Evolutionary conservation across 2,888 invertebrate genomes (phyloP).

Genomic region (Ariolimax columbianus): DNA sequence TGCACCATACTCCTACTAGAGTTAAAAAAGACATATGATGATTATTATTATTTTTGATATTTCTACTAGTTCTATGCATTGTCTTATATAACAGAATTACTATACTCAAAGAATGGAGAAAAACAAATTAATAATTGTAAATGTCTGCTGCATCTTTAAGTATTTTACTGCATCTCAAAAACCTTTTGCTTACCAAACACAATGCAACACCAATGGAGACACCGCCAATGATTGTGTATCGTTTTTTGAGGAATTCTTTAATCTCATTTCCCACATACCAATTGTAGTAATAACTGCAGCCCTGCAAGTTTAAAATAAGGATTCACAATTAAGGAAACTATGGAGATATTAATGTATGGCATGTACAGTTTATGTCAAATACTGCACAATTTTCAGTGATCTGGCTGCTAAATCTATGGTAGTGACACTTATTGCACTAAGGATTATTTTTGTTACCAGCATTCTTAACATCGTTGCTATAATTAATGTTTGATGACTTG

Average conservation of each 20-base stretch:
- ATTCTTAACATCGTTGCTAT: neutral
- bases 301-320: slow-evolving; percentile 19
- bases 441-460: neutral
- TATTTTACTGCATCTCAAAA: neutral
- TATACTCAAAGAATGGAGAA: no score
- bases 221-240: slow-evolving; percentile 34
- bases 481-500: neutral
- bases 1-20: no score
- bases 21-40: no score
- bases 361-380: no score
- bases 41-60: no score
- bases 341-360: neutral
- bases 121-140: neutral
- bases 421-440: neutral
- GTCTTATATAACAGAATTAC: no score
- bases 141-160: neutral
- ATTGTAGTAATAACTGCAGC: slow-evolving; percentile 47
- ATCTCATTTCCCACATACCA: slow-evolving; percentile 42
- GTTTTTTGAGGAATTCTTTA: slow-evolving; percentile 44
- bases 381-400: neutral
- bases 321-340: neutral
- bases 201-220: slow-evolving; percentile 46
- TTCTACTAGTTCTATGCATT: no score
- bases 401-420: neutral
- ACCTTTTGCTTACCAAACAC: slow-evolving; percentile 44